Conservation (phyloP, 2,113 vertebrate species). For the Leuciscus idus region DNA sequence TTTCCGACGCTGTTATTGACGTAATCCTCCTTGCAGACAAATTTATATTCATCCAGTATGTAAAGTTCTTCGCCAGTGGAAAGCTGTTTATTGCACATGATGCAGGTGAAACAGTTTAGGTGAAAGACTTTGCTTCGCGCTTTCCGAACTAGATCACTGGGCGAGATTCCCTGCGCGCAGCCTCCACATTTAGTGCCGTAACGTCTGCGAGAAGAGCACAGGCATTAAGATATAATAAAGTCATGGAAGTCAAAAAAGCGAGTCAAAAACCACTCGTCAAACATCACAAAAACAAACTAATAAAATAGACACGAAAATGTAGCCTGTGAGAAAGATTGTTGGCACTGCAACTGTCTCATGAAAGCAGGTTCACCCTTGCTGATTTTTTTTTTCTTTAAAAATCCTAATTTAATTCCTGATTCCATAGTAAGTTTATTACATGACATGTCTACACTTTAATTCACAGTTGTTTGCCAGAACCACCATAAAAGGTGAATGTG, state of each 20-base stretch:
- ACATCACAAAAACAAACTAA: background rate
- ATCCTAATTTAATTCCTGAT: background rate
- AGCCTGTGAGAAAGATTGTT: background rate
- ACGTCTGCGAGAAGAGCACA: constrained; percentile 76
- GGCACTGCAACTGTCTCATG: background rate
- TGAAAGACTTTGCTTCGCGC: constrained; percentile 98
- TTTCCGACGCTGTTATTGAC: constrained; percentile 90
- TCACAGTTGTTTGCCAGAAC: background rate
- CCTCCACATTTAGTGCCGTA: constrained; percentile 98
- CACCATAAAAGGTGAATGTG: background rate
- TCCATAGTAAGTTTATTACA: background rate
- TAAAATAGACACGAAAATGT: background rate
- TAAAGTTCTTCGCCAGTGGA: constrained; percentile 99
- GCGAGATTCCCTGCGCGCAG: constrained; percentile 94
- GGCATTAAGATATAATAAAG: background rate
- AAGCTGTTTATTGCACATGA: constrained; percentile 98
- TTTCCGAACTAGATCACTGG: constrained; percentile 93
- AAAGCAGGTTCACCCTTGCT: background rate
- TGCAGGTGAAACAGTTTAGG: constrained; percentile 98
- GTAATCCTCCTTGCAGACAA: constrained; percentile 98
- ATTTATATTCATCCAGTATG: constrained; percentile 97
- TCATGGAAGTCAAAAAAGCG: background rate
- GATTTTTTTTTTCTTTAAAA: background rate
- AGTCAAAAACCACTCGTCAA: background rate
- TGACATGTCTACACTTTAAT: background rate